Percentiles rank a stretch among this genome's conserved stretches.
Evolutionary conservation across 2,113 vertebrate species (phyloP).

Genomic region (Acrocephalus kingi): DNA sequence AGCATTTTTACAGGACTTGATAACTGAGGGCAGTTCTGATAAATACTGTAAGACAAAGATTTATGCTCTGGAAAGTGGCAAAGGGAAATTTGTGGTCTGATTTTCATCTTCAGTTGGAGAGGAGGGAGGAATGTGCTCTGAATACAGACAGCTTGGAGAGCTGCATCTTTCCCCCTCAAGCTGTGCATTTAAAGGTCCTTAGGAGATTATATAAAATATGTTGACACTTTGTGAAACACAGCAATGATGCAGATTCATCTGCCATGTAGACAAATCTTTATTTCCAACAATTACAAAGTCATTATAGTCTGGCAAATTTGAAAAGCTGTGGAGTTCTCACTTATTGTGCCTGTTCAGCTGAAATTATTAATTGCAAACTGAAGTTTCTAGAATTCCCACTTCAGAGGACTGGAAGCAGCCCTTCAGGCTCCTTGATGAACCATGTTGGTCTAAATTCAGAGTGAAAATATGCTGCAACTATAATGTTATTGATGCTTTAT

Average conservation of each 20-base stretch:
- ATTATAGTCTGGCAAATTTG: conserved; percentile 39
- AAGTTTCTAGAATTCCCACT: conserved; percentile 19
- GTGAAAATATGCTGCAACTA: not conserved
- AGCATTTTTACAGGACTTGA: not conserved
- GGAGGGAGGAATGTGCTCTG: not conserved
- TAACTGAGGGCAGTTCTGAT: not conserved
- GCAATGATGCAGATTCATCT: conserved; percentile 10
- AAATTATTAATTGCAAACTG: conserved; percentile 65
- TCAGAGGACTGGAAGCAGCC: not conserved
- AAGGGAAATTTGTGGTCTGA: not conserved
- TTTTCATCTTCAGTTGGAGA: not conserved
- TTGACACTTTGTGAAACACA: conserved; percentile 57
- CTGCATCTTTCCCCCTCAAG: conserved; percentile 2
- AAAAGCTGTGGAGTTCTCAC: not conserved
- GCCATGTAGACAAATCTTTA: conserved; percentile 38
- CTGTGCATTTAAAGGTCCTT: conserved; percentile 29
- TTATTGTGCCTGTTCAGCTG: conserved; percentile 42
- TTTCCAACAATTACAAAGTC: conserved; percentile 50
- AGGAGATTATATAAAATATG: conserved; percentile 17
- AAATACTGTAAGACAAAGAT: not conserved
- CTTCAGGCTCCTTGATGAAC: not conserved
- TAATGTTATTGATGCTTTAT: conserved; percentile 63
- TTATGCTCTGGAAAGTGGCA: not conserved
- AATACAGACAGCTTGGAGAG: not conserved
- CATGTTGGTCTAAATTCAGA: conserved; percentile 7